These are phyloP conservation scores for Reinhardtius hippoglossoides DNA, from an alignment of 2,113 vertebrate species.

Conservation along the genomic window DNA sequence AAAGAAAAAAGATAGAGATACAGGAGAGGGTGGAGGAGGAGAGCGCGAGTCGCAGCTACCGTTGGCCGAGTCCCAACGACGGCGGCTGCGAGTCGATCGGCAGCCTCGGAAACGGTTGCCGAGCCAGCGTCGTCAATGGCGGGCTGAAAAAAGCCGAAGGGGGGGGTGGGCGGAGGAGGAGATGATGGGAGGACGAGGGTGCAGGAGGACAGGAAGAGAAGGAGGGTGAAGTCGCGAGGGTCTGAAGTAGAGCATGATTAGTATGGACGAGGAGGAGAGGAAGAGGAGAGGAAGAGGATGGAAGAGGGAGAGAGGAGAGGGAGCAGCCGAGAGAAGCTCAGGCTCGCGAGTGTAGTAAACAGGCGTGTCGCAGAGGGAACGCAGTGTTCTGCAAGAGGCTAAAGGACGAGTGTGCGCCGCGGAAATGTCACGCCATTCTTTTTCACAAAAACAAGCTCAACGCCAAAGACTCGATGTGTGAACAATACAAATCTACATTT, in stretches of 20 bases:
- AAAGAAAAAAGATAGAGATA: background rate
- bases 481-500: background rate
- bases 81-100: constrained; percentile 62
- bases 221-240: constrained; percentile 53
- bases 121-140: constrained; percentile 61
- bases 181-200: constrained; percentile 32
- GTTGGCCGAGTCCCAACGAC: constrained; percentile 53
- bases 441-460: background rate
- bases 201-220: constrained; percentile 26
- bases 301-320: constrained; percentile 14
- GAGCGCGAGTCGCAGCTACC: constrained; percentile 35
- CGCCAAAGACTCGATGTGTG: too few relatives aligned
- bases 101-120: constrained; percentile 50
- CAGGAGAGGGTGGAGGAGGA: constrained; percentile 44
- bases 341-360: constrained; percentile 21
- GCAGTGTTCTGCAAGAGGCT: constrained; percentile 15
- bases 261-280: constrained; percentile 62
- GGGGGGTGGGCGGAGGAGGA: constrained; percentile 31
- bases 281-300: constrained; percentile 38
- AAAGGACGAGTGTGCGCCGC: background rate
- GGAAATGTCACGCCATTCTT: too few relatives aligned
- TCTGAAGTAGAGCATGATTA: constrained; percentile 64
- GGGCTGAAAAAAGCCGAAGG: constrained; percentile 47
- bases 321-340: constrained; percentile 1
- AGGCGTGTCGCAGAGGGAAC: constrained; percentile 45